Conservation (phyloP, 2,797 vertebrate genomes). For the Peromyscus eremicus region DNA sequence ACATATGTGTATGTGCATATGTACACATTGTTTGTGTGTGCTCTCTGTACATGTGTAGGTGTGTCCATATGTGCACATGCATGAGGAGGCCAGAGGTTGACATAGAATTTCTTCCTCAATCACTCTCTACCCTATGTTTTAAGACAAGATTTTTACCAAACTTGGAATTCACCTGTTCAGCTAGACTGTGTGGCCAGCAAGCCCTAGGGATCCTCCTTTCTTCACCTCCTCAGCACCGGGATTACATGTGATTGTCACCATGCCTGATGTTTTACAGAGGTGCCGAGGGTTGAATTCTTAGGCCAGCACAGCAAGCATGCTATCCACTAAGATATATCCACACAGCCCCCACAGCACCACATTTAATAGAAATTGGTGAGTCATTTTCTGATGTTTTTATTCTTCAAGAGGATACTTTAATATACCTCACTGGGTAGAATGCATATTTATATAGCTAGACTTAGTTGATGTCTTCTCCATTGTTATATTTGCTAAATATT, state of each 20-base stretch:
- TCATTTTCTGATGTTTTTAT: neutral
- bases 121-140: neutral
- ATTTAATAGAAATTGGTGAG: neutral
- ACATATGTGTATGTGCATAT: neutral
- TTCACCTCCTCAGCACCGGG: neutral
- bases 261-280: neutral
- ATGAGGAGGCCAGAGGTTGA: neutral
- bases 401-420: conserved; percentile 30
- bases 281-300: neutral
- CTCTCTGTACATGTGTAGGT: neutral
- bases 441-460: neutral
- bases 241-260: neutral
- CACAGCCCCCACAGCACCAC: neutral
- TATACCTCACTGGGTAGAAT: neutral
- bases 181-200: neutral
- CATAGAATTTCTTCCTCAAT: neutral
- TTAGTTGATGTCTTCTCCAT: neutral
- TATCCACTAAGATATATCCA: neutral
- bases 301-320: neutral
- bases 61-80: neutral
- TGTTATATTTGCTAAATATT: conserved; percentile 8
- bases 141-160: neutral
- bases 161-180: neutral
- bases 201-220: neutral
- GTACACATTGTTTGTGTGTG: neutral